Evolutionary conservation across 2,113 vertebrate species (phyloP).

Genomic region (Callaeas wilsoni): DNA sequence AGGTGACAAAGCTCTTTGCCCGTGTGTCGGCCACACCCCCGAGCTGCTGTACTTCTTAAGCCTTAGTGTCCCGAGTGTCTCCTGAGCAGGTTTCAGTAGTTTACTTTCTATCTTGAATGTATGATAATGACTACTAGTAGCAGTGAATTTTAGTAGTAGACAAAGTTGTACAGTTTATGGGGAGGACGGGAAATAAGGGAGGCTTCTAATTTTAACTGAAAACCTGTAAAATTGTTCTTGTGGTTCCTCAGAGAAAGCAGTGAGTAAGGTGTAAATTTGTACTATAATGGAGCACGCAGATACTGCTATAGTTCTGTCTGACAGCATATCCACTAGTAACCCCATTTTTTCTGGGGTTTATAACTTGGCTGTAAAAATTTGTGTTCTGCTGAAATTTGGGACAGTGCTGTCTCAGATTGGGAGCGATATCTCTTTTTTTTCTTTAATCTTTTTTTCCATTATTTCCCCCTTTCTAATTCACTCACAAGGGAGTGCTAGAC

Average conservation of each 20-base stretch:
- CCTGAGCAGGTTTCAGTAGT: neutral
- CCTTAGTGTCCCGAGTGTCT: conserved; percentile 1
- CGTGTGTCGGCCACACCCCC: neutral
- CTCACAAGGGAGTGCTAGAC: neutral
- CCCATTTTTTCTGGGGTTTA: conserved; percentile 64
- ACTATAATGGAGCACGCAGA: conserved; percentile 22
- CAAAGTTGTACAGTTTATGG: conserved; percentile 24
- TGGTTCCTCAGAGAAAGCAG: neutral
- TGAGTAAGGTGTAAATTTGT: conserved; percentile 50
- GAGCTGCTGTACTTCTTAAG: conserved; percentile 17
- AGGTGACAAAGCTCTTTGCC: neutral
- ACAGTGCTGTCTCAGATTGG: conserved; percentile 58
- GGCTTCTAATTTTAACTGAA: neutral
- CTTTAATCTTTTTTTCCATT: neutral
- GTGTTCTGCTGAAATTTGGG: conserved; percentile 66
- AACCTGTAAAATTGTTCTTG: neutral
- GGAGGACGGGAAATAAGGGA: conserved; percentile 8
- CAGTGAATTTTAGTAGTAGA: conserved; percentile 17
- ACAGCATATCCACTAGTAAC: neutral
- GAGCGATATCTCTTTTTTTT: conserved; percentile 33
- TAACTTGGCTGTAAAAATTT: conserved; percentile 54
- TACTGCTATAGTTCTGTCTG: conserved; percentile 13
- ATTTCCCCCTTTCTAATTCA: conserved; percentile 29
- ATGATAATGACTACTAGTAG: conserved; percentile 3
- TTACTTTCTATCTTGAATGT: conserved; percentile 59